Percentiles rank a stretch among this genome's conserved stretches.
Conservation (phyloP, 2,113 vertebrate species). For the Gulo gulo region DNA sequence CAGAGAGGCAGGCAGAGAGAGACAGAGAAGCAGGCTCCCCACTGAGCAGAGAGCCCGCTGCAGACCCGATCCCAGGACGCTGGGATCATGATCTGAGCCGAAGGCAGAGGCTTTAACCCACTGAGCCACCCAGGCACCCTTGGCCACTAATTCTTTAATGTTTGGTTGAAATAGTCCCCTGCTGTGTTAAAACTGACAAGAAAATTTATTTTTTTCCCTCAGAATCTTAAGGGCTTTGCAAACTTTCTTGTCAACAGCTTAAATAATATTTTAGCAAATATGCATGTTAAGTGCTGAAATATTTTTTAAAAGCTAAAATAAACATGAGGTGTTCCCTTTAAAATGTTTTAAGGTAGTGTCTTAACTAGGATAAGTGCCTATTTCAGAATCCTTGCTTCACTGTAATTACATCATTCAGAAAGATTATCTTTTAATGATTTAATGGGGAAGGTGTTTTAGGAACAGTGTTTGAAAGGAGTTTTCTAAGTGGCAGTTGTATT, state of each 20-base stretch:
- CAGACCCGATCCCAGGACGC: accelerated
- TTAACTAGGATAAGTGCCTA: background rate
- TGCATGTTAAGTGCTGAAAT: background rate
- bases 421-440: background rate
- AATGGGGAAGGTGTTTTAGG: background rate
- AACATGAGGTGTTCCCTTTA: background rate
- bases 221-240: background rate
- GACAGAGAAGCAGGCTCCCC: background rate
- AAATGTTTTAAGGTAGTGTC: background rate
- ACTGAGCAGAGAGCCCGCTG: background rate
- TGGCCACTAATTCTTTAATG: background rate
- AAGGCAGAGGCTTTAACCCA: background rate
- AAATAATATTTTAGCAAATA: background rate
- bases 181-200: background rate
- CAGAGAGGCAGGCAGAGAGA: background rate
- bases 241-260: background rate
- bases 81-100: background rate
- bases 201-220: background rate
- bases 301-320: background rate
- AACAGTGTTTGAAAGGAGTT: constrained; percentile 5
- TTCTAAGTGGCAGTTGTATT: background rate
- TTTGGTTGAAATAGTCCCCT: constrained; percentile 5
- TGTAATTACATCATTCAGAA: background rate
- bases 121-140: background rate
- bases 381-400: constrained; percentile 20